These are phyloP conservation scores for Chloropsis hardwickii DNA, from an alignment of 2,113 vertebrate genomes.

Conservation along the genomic window DNA sequence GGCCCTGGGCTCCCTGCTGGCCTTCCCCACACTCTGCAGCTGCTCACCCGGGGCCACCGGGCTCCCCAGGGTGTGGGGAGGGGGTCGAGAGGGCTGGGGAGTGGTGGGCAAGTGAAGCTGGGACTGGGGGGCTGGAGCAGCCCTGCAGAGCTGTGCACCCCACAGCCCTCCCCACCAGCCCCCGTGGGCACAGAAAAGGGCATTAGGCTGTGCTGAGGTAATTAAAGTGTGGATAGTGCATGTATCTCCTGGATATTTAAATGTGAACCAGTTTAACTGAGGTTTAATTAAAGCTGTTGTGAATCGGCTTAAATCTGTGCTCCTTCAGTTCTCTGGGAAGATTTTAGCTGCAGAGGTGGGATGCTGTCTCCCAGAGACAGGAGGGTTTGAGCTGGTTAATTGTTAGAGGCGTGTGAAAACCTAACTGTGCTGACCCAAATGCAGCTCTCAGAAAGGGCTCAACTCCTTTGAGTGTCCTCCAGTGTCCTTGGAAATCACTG, in stretches of 20 bases:
- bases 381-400: neutral
- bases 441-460: neutral
- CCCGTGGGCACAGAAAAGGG: rapidly evolving
- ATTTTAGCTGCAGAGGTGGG: neutral
- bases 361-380: neutral
- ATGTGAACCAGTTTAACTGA: neutral
- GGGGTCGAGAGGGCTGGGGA: rapidly evolving
- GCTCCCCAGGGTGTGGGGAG: neutral
- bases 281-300: slow-evolving; percentile 1
- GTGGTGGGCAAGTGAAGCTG: rapidly evolving
- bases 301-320: neutral
- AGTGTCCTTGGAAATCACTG: neutral
- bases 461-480: neutral
- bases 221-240: neutral
- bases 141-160: neutral
- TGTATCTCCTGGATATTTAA: neutral
- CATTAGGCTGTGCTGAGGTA: neutral
- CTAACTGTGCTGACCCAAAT: neutral
- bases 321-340: neutral
- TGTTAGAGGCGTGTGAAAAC: neutral
- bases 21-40: neutral
- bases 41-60: rapidly evolving
- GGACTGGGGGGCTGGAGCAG: neutral
- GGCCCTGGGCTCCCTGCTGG: neutral
- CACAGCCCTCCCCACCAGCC: rapidly evolving